These are phyloP conservation scores for Percopsis omiscomaycus DNA, from an alignment of 2,797 vertebrate genomes.

Conservation along the genomic window DNA sequence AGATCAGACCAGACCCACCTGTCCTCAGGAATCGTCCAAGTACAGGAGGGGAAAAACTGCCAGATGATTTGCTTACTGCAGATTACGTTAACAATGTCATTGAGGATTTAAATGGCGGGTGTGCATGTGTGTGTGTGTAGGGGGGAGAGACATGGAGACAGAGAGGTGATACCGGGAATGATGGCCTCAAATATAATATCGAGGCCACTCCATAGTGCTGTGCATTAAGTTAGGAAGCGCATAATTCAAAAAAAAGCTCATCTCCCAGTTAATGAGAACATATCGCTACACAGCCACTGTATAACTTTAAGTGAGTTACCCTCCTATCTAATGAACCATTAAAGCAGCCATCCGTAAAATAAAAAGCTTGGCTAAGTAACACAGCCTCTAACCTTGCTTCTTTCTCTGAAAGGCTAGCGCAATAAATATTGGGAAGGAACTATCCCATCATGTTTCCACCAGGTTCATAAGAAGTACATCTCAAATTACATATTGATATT, in stretches of 20 bases:
- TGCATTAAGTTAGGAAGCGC: background rate
- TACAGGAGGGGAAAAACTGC: conserved; percentile 7
- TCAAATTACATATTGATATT: too few species aligned
- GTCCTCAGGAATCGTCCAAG: conserved; percentile 15
- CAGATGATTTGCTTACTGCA: conserved; percentile 32
- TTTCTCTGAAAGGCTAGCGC: too few species aligned
- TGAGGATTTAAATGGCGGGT: conserved; percentile 21
- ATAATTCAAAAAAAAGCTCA: conserved; percentile 11
- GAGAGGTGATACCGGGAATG: background rate
- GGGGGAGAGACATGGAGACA: background rate
- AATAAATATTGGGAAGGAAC: too few species aligned
- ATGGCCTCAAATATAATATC: background rate
- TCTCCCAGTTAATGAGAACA: background rate
- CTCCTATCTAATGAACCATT: background rate
- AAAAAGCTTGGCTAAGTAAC: background rate
- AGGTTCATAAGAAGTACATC: too few species aligned
- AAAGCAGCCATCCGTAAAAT: background rate
- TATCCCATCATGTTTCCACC: too few species aligned
- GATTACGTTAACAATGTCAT: conserved; percentile 49
- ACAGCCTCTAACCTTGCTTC: background rate
- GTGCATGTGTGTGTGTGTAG: background rate
- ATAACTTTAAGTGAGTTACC: background rate
- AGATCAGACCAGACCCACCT: background rate
- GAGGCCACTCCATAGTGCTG: background rate
- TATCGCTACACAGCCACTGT: background rate